Evolutionary conservation across 1,140 invertebrate species (phyloP), one percentile per base, ranked within the genome.

Genomic region (Drosophila tani): DNA sequence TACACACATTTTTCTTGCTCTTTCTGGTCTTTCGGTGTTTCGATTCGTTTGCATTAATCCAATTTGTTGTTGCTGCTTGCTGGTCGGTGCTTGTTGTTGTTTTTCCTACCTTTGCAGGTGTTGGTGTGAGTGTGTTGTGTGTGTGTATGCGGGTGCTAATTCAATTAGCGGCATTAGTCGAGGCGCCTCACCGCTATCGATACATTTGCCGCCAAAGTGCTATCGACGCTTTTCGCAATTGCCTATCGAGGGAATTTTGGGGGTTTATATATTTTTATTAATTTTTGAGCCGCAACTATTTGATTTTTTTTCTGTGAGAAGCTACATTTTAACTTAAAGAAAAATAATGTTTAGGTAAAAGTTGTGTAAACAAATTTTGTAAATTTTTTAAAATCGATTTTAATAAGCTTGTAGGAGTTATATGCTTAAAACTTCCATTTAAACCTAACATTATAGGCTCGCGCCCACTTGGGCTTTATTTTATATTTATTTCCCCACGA

Each of bases 1-100:
- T 69, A 71, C 51, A 69, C 49, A 47, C 66, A 68, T 67, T 68
- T 66, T 50, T 68, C 24, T 27, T 38, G 66, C 19, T 50, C 38
- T 70, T 71, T 73, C 27, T 69, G 45, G 35, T 71, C 51, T 56
- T 56, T 70, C 19, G 35, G 24, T 14, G 50, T 49, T 73, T 53
- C 64, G 64, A 69, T 69, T 73, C 65, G 65, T 73, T 60, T 79
- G 77, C 74, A 85, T 84, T 84, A 84, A 84, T 84, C 81, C 81
- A 84, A 84, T 84, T 85, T 84, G 82, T 64, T 77, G 74, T 70
- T 78, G 63, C 60, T 68, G 38, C 24, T 45, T 53, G 29, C 17
- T 17, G 49, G 46, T 41, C 35, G 21, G 12, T 21, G 6, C 3
- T 24, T 40, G 55, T 76, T 67, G 35, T 51, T 55, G 15, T 56